A percentile compares a stretch with the other conserved stretches of the same genome.
These are phyloP conservation scores for Globodera rostochiensis DNA, from an alignment of 1,140 invertebrate species.

Conservation along the genomic window DNA sequence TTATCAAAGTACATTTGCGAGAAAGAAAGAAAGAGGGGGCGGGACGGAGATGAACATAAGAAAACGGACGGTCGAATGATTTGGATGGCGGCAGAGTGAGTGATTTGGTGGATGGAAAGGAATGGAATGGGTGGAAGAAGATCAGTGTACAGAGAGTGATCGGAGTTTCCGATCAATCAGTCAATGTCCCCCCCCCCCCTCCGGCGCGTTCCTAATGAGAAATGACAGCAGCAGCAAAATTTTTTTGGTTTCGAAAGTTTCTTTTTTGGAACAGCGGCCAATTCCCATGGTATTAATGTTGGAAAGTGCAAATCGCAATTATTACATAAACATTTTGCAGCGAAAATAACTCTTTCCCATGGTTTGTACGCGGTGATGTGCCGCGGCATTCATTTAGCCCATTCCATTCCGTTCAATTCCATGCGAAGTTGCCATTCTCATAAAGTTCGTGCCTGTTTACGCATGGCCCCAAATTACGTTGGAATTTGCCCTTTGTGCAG, in stretches of 20 bases:
- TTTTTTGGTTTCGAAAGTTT: too few species aligned
- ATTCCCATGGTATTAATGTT: neutral
- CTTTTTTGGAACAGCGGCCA: neutral
- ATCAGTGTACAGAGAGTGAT: neutral
- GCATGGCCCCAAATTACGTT: neutral
- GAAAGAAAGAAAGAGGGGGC: neutral
- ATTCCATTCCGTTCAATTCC: too few species aligned
- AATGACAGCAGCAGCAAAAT: neutral
- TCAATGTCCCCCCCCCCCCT: neutral
- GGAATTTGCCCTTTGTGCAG: neutral
- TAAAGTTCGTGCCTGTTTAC: neutral
- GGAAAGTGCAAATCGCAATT: neutral
- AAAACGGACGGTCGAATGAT: neutral
- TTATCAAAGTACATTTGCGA: neutral
- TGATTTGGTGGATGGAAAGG: neutral
- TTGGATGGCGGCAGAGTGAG: neutral
- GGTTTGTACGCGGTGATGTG: too few species aligned
- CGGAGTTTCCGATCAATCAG: neutral
- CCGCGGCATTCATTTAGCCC: too few species aligned
- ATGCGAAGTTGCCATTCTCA: neutral
- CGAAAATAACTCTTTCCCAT: neutral
- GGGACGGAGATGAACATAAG: neutral
- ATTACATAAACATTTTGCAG: neutral
- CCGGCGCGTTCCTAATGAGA: neutral
- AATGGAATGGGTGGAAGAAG: neutral